Evolutionary conservation across 2,797 vertebrate species (phyloP), one percentile per base, ranked within the genome.

Genomic region (Podargus strigoides): DNA sequence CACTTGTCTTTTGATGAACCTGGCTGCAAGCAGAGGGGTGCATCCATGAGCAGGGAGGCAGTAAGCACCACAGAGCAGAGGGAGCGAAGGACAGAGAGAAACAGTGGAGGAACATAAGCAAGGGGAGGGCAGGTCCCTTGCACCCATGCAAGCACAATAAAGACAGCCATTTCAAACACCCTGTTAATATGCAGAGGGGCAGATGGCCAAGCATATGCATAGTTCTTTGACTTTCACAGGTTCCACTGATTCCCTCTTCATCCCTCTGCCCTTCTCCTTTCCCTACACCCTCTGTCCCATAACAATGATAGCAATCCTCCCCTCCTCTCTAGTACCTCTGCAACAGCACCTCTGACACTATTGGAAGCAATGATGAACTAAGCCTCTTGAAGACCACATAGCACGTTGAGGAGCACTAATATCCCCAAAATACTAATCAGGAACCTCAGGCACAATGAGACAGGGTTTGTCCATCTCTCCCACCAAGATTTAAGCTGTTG

Each of bases 1-100:
- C 1, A 0, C 94, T 96, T 96, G 96, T 66, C 93, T 96, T 93
- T 53, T n/a, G 23, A 84, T 87, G 94, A 97, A 94, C 89, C 95
- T 95, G 95, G 91, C 95, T 88, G 90, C 3, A 6, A 94, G 94
- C 80, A 32, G 89, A 82, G 50, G 64, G 81, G 39, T 47, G 34
- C 12, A 19, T 14, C 84, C 44, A 22, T 1, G 10, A 53, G 36
- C 30, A 42, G 75, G 68, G 34, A 76, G 60, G 86, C 66, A 58
- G 67, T 7, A 37, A 90, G 64, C 6, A 0, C 59, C 0, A 7
- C 58, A 41, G 87, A 90, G 70, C 26, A 1, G 27, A 18, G 81
- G 59, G 81, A 76, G 77, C 12, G 2, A 76, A 92, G 87, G 92
- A 80, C 52, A 21, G 59, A 63, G 64, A 44, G 30, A 37, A 55